phyloP scores from a whole-genome alignment of 2,888 invertebrate genomes.

The Drosophila niveifrons region DNA sequence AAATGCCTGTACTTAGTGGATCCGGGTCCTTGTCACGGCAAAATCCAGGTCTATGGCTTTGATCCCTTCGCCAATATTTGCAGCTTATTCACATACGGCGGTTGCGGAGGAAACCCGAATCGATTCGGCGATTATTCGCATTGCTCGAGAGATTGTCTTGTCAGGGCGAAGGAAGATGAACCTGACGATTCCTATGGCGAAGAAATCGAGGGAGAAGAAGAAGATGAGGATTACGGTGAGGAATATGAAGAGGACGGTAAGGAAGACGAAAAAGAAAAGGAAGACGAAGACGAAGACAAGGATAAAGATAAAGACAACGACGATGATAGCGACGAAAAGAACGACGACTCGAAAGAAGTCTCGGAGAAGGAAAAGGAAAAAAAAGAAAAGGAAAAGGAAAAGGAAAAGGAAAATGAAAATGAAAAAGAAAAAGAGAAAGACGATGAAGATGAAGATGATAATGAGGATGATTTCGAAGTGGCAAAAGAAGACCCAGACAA shows the following conservation, averaged over 20 bases:
- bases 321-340: not conserved
- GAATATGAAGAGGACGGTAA: not conserved
- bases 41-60: conserved; percentile 21
- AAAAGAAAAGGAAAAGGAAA: not conserved
- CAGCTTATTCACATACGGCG: conserved; percentile 39
- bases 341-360: not conserved
- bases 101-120: conserved; percentile 66
- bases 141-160: conserved; percentile 41
- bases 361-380: not conserved
- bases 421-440: not conserved
- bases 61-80: conserved; percentile 38
- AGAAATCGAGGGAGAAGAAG: not conserved
- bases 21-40: conserved; percentile 36
- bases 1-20: conserved; percentile 31
- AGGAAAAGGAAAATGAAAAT: not conserved
- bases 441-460: not conserved
- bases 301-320: not conserved
- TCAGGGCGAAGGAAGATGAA: not conserved
- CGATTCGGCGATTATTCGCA: conserved; percentile 23
- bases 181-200: not conserved
- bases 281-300: not conserved
- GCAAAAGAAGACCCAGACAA: not conserved
- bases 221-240: not conserved
- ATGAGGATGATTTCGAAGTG: not conserved
- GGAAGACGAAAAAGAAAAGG: not conserved